These are phyloP conservation scores for Patella ulyssiponensis DNA, from an alignment of 2,888 invertebrate species.

Conservation along the genomic window DNA sequence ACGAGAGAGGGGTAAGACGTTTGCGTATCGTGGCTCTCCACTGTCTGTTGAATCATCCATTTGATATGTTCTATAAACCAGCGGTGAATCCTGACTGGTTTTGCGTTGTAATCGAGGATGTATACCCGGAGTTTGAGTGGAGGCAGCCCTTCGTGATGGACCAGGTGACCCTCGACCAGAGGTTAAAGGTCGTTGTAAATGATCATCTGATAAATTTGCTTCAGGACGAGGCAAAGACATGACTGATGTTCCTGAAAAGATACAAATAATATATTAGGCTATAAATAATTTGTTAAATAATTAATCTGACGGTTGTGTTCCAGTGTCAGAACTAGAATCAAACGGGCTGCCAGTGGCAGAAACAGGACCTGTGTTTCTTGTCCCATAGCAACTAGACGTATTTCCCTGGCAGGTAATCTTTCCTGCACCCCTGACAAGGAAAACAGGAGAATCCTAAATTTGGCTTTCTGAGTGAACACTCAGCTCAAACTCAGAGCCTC, in stretches of 20 bases:
- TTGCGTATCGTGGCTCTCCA: constrained; percentile 24
- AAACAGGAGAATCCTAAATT: too few relatives aligned
- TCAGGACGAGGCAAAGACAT: constrained; percentile 33
- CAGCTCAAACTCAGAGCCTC: too few relatives aligned
- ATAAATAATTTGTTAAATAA: too few relatives aligned
- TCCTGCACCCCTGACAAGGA: too few relatives aligned
- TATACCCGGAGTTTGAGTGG: constrained; percentile 50
- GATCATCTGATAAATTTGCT: constrained; percentile 34
- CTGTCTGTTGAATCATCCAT: constrained; percentile 36
- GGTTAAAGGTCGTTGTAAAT: constrained; percentile 32
- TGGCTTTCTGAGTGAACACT: too few relatives aligned
- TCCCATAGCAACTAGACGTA: too few relatives aligned
- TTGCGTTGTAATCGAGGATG: constrained; percentile 50
- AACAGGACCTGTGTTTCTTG: too few relatives aligned
- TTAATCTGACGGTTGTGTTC: too few relatives aligned
- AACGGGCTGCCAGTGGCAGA: too few relatives aligned
- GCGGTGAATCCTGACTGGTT: constrained; percentile 31
- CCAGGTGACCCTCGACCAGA: constrained; percentile 49
- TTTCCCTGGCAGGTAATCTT: too few relatives aligned
- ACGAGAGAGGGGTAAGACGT: constrained; percentile 19
- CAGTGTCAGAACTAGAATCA: too few relatives aligned
- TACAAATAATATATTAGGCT: background rate
- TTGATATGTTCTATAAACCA: constrained; percentile 33
- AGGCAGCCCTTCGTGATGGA: constrained; percentile 49
- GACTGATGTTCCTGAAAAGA: constrained; percentile 41